These are phyloP conservation scores for Megathymus violae DNA, from an alignment of 1,140 invertebrate species.

Conservation along the genomic window DNA sequence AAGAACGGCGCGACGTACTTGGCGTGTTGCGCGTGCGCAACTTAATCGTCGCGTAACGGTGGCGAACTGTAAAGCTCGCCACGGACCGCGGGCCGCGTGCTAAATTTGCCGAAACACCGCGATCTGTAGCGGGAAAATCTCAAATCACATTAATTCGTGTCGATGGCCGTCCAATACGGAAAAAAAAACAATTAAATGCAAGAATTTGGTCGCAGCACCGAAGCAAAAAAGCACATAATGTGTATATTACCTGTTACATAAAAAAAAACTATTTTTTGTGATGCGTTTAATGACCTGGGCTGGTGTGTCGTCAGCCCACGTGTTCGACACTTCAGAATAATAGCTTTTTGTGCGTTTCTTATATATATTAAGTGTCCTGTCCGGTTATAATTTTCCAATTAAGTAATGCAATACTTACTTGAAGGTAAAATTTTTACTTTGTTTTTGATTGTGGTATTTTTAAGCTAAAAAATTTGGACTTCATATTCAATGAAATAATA, in stretches of 20 bases:
- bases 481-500: too few species aligned
- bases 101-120: constrained; percentile 81
- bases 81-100: constrained; percentile 74
- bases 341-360: constrained; percentile 17
- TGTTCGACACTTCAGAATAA: constrained; percentile 13
- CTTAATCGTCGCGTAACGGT: constrained; percentile 80
- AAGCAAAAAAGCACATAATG: constrained; percentile 23
- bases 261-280: constrained; percentile 30
- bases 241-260: constrained; percentile 29
- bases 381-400: not conserved
- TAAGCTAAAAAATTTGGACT: too few species aligned
- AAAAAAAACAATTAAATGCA: constrained; percentile 47
- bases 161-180: constrained; percentile 53
- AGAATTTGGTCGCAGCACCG: constrained; percentile 21
- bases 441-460: not conserved
- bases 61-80: constrained; percentile 78
- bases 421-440: not conserved
- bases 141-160: constrained; percentile 64
- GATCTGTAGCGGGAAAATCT: constrained; percentile 76
- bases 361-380: constrained; percentile 2
- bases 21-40: constrained; percentile 61
- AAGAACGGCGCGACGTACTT: constrained; percentile 49
- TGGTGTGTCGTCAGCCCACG: constrained; percentile 23
- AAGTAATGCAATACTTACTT: not conserved
- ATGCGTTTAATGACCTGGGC: constrained; percentile 22